Base-by-base conservation (phyloP, 2,888 invertebrate genomes). In the Lasioglossum zephyrum region DNA sequence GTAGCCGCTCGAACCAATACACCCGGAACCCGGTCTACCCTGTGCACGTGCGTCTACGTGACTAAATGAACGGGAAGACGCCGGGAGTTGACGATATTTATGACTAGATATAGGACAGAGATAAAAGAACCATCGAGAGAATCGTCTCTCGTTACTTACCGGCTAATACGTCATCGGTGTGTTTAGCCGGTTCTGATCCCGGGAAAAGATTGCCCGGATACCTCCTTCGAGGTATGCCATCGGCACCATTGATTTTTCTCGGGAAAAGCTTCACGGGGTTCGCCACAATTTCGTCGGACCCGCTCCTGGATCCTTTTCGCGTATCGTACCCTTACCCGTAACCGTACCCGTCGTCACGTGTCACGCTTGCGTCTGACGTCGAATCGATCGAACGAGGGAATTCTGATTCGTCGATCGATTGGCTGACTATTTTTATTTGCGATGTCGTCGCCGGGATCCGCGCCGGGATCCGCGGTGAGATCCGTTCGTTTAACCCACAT, bases 71-170 rank as follows among this genome's bases (percentile, higher is more conserved):
- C 82, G 74, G 79, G 78, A 72, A 70, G 73, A 80, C 75, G 44
- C 60, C 49, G 57, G 69, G 70, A 9, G 36, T 47, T n/a, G 74
- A 53, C 78, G 81, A 92, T 91, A 89, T 92, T 92, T 90, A 88
- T 81, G 87, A 87, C 78, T 77, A 85, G 84, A 79, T 86, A 79
- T 77, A 76, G 84, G 73, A 75, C 77, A 77, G 73, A 73, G 84
- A 77, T 70, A 77, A 84, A 79, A 76, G 73, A 77, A 80, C 69
- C 60, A 66, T 73, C 82, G 79, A 47, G 79, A 47, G 41, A 88
- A 87, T 86, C 80, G 83, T 47, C 87, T 84, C 85, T 82, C 84
- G 76, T 88, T 84, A 84, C 81, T 77, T 5, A 41, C 39, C 60
- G 79, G 60, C 77, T 79, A 78, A 89, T 87, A 74, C 77, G 77